A percentile compares a stretch with the other conserved stretches of the same genome.
Conservation (phyloP, 2,888 invertebrate genomes). For the Trichogramma evanescens region DNA sequence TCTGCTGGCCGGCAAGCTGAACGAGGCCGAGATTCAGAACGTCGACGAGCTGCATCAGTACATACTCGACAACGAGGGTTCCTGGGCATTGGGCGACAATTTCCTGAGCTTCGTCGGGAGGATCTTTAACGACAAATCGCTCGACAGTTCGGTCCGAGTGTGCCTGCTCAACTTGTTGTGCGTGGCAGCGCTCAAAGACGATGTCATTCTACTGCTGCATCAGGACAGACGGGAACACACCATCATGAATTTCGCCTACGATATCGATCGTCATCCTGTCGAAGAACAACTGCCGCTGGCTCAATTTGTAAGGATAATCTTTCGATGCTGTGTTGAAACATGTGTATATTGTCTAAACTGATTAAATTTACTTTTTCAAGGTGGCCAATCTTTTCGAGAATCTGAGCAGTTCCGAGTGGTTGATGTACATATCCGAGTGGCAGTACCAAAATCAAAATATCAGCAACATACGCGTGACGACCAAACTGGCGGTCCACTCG, state of each 20-base stretch:
- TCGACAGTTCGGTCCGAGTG: conserved; percentile 58
- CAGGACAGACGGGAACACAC: conserved; percentile 84
- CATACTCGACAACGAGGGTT: conserved; percentile 81
- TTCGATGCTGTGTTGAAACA: neutral
- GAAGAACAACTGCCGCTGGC: conserved; percentile 75
- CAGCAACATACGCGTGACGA: conserved; percentile 84
- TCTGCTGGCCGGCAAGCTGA: conserved; percentile 64
- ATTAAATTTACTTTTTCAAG: conserved; percentile 46
- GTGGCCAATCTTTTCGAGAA: conserved; percentile 87
- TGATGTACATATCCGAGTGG: conserved; percentile 92
- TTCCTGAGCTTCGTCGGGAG: conserved; percentile 75
- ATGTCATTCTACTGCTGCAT: conserved; percentile 80
- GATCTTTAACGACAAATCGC: conserved; percentile 56
- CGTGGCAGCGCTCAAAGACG: conserved; percentile 76
- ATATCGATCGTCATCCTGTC: conserved; percentile 66
- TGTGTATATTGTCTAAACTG: neutral
- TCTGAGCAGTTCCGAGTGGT: conserved; percentile 83
- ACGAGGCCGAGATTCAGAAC: conserved; percentile 67
- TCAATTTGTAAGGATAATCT: conserved; percentile 60
- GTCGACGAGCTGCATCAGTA: conserved; percentile 82
- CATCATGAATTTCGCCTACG: conserved; percentile 78
- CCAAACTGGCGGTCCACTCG: conserved; percentile 84
- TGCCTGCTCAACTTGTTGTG: conserved; percentile 66
- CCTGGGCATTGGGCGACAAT: conserved; percentile 86
- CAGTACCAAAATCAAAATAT: conserved; percentile 65